These are phyloP conservation scores for Tamandua tetradactyla DNA, from an alignment of 2,797 vertebrate species.

Conservation along the genomic window DNA sequence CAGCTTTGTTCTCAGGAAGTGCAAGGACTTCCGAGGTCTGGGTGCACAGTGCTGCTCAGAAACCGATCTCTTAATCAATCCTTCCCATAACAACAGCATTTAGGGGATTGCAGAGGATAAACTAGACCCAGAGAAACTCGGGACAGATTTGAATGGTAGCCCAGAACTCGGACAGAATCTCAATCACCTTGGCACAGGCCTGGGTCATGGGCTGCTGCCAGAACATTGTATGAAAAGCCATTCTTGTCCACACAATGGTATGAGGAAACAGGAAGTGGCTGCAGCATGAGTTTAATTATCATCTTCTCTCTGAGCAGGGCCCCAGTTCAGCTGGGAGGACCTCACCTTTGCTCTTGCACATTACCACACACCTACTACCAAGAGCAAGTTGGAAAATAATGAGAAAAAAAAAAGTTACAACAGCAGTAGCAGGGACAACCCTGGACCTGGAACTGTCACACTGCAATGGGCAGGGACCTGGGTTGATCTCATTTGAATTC, in stretches of 20 bases:
- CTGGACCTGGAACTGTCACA: neutral
- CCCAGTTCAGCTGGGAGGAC: neutral
- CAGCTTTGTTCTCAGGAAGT: conserved; percentile 2
- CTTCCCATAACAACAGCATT: conserved; percentile 39
- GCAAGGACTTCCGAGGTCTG: neutral
- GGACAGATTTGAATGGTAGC: conserved; percentile 67
- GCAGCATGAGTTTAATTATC: conserved; percentile 23
- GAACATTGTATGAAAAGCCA: conserved; percentile 72
- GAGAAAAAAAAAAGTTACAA: too few species aligned
- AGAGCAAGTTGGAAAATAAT: neutral
- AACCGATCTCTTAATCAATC: conserved; percentile 67
- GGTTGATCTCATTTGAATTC: neutral
- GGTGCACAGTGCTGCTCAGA: neutral
- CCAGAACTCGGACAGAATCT: conserved; percentile 63
- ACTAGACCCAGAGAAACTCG: conserved; percentile 57
- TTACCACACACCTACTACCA: neutral
- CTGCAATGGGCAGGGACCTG: neutral
- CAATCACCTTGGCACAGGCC: conserved; percentile 70
- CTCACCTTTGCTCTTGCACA: neutral
- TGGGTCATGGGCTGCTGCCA: conserved; percentile 55
- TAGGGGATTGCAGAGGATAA: conserved; percentile 48
- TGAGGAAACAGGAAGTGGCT: conserved; percentile 57
- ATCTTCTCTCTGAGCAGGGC: neutral
- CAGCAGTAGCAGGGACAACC: neutral
- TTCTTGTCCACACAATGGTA: conserved; percentile 56